Evolutionary conservation across 2,113 vertebrate genomes (phyloP), one percentile per base, ranked within the genome.

Genomic region (Centrocercus urophasianus): DNA sequence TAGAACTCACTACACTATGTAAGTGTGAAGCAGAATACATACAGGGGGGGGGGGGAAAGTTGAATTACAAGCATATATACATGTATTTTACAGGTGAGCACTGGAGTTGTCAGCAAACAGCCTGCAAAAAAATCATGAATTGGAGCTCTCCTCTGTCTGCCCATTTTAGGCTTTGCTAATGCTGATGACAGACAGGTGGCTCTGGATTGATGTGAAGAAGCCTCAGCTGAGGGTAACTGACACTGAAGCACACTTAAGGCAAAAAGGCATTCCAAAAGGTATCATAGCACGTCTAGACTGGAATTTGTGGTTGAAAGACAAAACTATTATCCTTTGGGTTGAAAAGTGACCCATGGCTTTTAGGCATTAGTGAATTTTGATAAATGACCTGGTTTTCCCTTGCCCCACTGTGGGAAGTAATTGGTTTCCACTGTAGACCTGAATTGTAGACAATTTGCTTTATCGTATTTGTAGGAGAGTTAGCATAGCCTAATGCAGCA

Each of bases 321-420:
- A 96, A 95, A 91, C 89, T 95, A 36, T 95, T 96, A 86, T 94
- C 86, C 90, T 93, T 81, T 95, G 63, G 83, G 79, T 91, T 96
- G 91, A 93, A 95, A 93, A 97, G 93, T 95, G 85, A 88, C 94
- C 95, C 19, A 25, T 93, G 85, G 95, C 94, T 97, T 93, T 93
- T 92, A 95, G 95, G 93, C 93, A 86, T 86, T 87, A 91, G 82
- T 91, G 94, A 94, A 83, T 94, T 95, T 95, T 97, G 94, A 95
- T 91, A 86, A 94, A 96, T 91, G 91, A 63, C 61, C 56, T 90
- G 80, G 76, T 89, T 1, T 48, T 93, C 61, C 52, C 36, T 86
- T 21, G 91, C 86, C 69, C 86, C 1, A 0, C 66, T 71, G 76
- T 95, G 93, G 85, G 73, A 93, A 76, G 83, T 83, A 63, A 48